phyloP scores from a whole-genome alignment of 2,888 invertebrate species.

The Oxytorus armatus region DNA sequence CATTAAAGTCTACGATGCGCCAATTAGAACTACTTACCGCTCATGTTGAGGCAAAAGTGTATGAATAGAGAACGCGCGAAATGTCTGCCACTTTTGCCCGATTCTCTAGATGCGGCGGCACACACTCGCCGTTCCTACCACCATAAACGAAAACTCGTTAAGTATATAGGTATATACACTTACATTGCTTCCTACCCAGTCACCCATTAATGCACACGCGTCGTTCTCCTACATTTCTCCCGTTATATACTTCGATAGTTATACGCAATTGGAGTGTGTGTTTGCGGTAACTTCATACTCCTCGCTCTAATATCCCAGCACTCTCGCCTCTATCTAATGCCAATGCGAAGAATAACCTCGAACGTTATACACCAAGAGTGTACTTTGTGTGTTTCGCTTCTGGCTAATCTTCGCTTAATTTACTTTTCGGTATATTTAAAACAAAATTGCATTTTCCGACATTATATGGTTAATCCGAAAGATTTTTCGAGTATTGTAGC shows the following conservation, averaged over 20 bases:
- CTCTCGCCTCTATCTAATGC: neutral
- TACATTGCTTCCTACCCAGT: slow-evolving; percentile 50
- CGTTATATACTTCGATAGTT: slow-evolving; percentile 74
- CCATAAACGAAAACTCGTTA: slow-evolving; percentile 68
- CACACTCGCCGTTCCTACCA: slow-evolving; percentile 62
- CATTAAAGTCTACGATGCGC: slow-evolving; percentile 71
- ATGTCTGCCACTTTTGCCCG: neutral
- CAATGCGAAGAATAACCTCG: neutral
- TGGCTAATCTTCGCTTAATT: no score
- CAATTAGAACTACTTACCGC: slow-evolving; percentile 72
- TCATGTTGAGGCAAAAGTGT: slow-evolving; percentile 25
- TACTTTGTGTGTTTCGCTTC: neutral
- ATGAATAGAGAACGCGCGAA: slow-evolving; percentile 15
- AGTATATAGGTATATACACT: slow-evolving; percentile 22
- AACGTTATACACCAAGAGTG: neutral
- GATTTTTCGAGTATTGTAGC: no score
- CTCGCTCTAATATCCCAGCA: neutral
- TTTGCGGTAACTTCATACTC: neutral
- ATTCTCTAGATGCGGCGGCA: slow-evolving; percentile 37
- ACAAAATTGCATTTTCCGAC: no score
- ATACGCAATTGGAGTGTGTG: slow-evolving; percentile 63
- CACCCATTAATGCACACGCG: slow-evolving; percentile 59
- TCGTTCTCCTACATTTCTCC: slow-evolving; percentile 49
- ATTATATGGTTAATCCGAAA: no score
- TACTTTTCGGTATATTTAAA: no score